A percentile compares a stretch with the other conserved stretches of the same genome.
These are phyloP conservation scores for Montipora efflorescens DNA, from an alignment of 64 coral and sea anemone genomes.

Conservation along the genomic window DNA sequence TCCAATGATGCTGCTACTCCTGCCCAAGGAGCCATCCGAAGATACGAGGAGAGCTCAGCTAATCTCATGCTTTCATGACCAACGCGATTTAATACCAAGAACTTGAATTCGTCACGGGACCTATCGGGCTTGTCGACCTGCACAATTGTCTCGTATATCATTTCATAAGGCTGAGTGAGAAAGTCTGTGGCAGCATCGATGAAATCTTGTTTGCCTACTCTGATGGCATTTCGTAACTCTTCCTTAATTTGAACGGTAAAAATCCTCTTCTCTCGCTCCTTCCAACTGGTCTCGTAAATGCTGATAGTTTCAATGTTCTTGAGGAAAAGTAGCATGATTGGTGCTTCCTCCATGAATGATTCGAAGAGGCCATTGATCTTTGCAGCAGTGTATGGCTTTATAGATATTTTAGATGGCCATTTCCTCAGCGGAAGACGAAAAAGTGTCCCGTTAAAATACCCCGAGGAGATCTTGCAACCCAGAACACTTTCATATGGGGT, in stretches of 20 bases:
- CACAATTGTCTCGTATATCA: slow-evolving; percentile 79
- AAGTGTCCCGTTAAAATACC: slow-evolving; percentile 76
- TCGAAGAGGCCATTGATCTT: slow-evolving; percentile 87
- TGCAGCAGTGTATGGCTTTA: slow-evolving; percentile 85
- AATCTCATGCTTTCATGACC: slow-evolving; percentile 73
- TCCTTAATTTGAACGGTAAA: slow-evolving; percentile 83
- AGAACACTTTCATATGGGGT: slow-evolving; percentile 86
- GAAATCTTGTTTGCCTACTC: slow-evolving; percentile 66
- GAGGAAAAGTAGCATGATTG: slow-evolving; percentile 85
- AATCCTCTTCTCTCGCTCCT: slow-evolving; percentile 64
- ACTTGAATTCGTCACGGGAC: slow-evolving; percentile 62
- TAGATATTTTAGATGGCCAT: slow-evolving; percentile 91
- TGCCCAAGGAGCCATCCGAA: slow-evolving; percentile 85
- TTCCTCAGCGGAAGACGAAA: slow-evolving; percentile 96
- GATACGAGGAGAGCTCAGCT: slow-evolving; percentile 55
- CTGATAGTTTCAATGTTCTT: slow-evolving; percentile 88
- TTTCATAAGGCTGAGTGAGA: slow-evolving; percentile 61
- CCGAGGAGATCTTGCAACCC: slow-evolving; percentile 85
- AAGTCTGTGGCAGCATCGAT: slow-evolving; percentile 62
- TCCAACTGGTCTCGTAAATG: slow-evolving; percentile 82
- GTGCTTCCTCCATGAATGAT: slow-evolving; percentile 85
- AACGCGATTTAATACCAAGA: slow-evolving; percentile 81
- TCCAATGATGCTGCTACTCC: slow-evolving; percentile 80
- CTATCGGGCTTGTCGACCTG: slow-evolving; percentile 60
- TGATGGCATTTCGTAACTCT: slow-evolving; percentile 62